phyloP scores from a whole-genome alignment of 1,140 invertebrate genomes.

The Panagrolaimus sp. region DNA sequence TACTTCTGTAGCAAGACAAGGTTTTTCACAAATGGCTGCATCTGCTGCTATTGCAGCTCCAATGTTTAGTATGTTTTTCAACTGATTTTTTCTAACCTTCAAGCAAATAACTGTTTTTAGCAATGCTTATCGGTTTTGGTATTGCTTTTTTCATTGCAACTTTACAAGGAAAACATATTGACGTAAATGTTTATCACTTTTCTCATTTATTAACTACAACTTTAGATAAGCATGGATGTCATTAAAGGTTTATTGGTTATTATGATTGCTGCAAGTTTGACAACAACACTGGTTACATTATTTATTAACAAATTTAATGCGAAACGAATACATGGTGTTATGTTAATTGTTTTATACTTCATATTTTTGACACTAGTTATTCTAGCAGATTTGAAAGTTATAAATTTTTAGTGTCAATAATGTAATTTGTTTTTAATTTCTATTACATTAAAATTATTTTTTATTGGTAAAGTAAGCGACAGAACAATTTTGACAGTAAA shows the following conservation, averaged over 20 bases:
- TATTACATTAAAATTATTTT: too few species aligned
- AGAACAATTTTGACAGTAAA: too few species aligned
- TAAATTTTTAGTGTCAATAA: too few species aligned
- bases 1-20: constrained; percentile 25
- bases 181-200: constrained; percentile 24
- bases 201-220: neutral
- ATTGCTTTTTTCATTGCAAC: constrained; percentile 63
- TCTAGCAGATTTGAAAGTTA: too few species aligned
- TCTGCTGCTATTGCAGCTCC: constrained; percentile 24
- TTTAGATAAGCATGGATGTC: too few species aligned
- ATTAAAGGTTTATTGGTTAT: too few species aligned
- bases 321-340: neutral
- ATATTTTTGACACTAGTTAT: neutral
- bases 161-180: constrained; percentile 55
- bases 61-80: constrained; percentile 19
- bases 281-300: neutral
- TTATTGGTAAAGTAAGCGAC: too few species aligned
- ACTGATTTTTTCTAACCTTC: too few species aligned
- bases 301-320: constrained; percentile 8
- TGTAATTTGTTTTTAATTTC: too few species aligned
- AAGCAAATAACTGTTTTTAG: constrained; percentile 47
- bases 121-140: constrained; percentile 64
- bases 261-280: neutral
- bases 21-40: constrained; percentile 29
- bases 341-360: constrained; percentile 2